Conservation (phyloP, 1,140 invertebrate genomes). For the Atopsyche davidsoni region DNA sequence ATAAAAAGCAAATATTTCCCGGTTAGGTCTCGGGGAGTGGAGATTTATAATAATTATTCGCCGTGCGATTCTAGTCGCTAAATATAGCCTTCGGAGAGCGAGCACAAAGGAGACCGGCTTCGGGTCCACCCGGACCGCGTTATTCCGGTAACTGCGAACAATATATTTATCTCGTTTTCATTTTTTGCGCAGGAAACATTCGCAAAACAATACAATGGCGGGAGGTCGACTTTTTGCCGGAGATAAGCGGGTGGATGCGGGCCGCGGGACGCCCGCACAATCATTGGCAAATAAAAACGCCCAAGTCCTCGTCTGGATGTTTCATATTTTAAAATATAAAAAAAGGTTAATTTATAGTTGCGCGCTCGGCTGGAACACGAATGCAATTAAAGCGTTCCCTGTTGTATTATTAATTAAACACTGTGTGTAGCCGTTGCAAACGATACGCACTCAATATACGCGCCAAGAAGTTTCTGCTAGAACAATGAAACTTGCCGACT, state of each 20-base stretch:
- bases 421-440: no score
- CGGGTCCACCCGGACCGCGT: neutral
- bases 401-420: no score
- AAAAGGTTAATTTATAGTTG: neutral
- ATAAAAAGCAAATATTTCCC: neutral
- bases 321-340: neutral
- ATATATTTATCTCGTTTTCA: slow-evolving; percentile 12
- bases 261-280: neutral
- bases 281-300: neutral
- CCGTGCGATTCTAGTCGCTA: neutral
- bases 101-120: neutral
- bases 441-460: no score
- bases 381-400: no score
- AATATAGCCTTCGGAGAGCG: neutral
- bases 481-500: no score
- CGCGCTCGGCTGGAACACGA: no score
- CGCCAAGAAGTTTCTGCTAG: no score
- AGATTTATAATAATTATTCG: neutral
- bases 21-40: neutral
- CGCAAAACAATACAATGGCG: slow-evolving; percentile 9
- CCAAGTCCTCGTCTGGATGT: neutral
- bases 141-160: neutral
- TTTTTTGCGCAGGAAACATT: slow-evolving; percentile 2
- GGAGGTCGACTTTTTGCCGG: slow-evolving; percentile 6
- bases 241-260: neutral